These are phyloP conservation scores for Mastacembelus armatus DNA, from an alignment of 2,797 vertebrate genomes.

Conservation along the genomic window DNA sequence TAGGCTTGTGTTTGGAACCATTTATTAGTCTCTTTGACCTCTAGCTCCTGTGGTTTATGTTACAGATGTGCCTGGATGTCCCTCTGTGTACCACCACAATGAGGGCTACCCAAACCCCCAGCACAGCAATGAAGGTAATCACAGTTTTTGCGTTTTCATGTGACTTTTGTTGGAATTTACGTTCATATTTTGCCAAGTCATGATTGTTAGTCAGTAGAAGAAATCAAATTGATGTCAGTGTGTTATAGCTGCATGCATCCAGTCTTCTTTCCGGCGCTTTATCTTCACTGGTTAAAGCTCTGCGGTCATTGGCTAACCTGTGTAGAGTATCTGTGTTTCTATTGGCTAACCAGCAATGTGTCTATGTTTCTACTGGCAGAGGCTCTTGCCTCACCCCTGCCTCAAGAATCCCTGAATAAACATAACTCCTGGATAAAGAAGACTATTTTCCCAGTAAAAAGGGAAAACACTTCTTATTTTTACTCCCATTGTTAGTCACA, in stretches of 20 bases:
- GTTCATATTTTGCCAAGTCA: neutral
- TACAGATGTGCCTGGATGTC: conserved; percentile 91
- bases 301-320: conserved; percentile 81
- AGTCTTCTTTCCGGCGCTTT: conserved; percentile 39
- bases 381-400: conserved; percentile 71
- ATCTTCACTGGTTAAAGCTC: conserved; percentile 64
- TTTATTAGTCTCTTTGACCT: neutral
- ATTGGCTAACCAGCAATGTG: conserved; percentile 74
- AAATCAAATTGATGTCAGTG: neutral
- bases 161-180: fast-evolving
- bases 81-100: conserved; percentile 88
- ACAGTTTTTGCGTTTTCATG: neutral
- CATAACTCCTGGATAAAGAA: conserved; percentile 79
- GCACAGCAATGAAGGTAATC: conserved; percentile 83
- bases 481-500: conserved; percentile 63
- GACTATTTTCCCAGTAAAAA: conserved; percentile 65
- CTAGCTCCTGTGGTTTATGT: conserved; percentile 22
- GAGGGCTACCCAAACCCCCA: conserved; percentile 87
- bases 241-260: conserved; percentile 2
- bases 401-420: conserved; percentile 83
- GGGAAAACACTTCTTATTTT: conserved; percentile 73
- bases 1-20: neutral
- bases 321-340: conserved; percentile 75
- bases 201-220: neutral
- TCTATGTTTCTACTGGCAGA: conserved; percentile 83